Evolutionary conservation across 2,113 vertebrate genomes (phyloP), one percentile per base, ranked within the genome.

Genomic region (Hylia prasina): DNA sequence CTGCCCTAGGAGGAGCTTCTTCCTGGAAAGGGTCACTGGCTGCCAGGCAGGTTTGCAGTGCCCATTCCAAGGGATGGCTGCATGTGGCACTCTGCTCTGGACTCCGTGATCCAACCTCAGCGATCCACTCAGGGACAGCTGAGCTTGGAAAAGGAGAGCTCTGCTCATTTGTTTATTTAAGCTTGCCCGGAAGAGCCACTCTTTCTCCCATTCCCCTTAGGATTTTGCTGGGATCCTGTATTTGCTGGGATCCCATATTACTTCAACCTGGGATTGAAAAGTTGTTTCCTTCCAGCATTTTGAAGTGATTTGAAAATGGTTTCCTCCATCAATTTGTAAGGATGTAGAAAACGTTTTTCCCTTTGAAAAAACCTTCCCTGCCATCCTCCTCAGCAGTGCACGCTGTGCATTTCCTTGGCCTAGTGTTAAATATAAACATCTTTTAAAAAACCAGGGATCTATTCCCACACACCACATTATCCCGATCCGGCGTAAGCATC

Each of bases 401-500:
- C 24, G 25, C 65, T 96, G 91, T 82, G 35, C 96, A 58, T 96
- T 96, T 96, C 91, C 94, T 95, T 66, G 87, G 76, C 94, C 92
- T 90, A 57, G 80, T 71, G 80, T 97, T 84, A 73, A 64, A 64
- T 54, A 47, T 23, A 54, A 84, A 39, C 40, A 73, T 23, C 40
- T 64, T 72, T 47, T 23, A 47, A 18, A 45, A 69, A 84, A 39
- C 69, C 81, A 13, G 37, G 71, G 63, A 7, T 58, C 2, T 88
- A 84, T 96, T 94, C 87, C 63, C 96, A 73, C 94, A 91, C 93
- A 96, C 89, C 93, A 35, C 79, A 90, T 97, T 92, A 94, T 96
- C 96, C 88, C 92, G 93, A 96, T 97, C 95, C 51, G 73, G 92
- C 85, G 88, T 97, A 96, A 98, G 97, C 97, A 93, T 97, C 97